Percentiles rank a stretch among this genome's conserved stretches.
Evolutionary conservation across 1,140 invertebrate species (phyloP).

Genomic region (Probaryconus sp.): DNA sequence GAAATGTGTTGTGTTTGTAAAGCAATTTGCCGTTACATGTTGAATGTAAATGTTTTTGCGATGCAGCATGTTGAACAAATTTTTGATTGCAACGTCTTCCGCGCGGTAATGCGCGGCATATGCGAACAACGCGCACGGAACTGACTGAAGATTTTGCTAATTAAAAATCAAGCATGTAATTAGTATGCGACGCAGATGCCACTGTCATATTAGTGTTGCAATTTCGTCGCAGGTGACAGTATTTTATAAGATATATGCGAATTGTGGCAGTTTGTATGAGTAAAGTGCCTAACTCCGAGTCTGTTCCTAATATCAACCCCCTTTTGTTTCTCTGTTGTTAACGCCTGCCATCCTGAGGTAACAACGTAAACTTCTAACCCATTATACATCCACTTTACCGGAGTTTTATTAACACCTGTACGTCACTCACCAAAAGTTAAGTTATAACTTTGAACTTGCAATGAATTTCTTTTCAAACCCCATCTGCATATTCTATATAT

Average conservation of each 20-base stretch:
- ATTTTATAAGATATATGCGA: conserved; percentile 53
- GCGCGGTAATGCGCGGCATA: background rate
- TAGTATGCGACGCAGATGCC: conserved; percentile 35
- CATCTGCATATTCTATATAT: no score
- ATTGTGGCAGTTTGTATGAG: conserved; percentile 40
- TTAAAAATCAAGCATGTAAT: conserved; percentile 35
- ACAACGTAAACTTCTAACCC: conserved; percentile 40
- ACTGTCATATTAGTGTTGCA: conserved; percentile 50
- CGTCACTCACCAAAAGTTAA: conserved; percentile 18
- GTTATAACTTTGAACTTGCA: conserved; percentile 3
- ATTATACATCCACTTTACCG: conserved; percentile 42
- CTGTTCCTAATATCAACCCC: conserved; percentile 37
- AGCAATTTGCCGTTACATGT: no score
- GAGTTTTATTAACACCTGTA: conserved; percentile 39
- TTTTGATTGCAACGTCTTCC: background rate
- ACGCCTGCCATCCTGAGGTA: conserved; percentile 23
- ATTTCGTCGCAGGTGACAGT: conserved; percentile 54
- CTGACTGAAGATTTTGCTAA: conserved; percentile 25
- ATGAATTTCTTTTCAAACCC: no score
- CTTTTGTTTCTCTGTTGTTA: conserved; percentile 25
- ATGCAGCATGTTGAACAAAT: background rate
- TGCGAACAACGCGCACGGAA: background rate
- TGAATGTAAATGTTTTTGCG: no score
- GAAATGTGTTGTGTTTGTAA: conserved; percentile 12
- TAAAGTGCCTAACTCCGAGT: conserved; percentile 41